Evolutionary conservation across 2,888 invertebrate species (phyloP).

Genomic region (Scrobipalpa atriplicella): DNA sequence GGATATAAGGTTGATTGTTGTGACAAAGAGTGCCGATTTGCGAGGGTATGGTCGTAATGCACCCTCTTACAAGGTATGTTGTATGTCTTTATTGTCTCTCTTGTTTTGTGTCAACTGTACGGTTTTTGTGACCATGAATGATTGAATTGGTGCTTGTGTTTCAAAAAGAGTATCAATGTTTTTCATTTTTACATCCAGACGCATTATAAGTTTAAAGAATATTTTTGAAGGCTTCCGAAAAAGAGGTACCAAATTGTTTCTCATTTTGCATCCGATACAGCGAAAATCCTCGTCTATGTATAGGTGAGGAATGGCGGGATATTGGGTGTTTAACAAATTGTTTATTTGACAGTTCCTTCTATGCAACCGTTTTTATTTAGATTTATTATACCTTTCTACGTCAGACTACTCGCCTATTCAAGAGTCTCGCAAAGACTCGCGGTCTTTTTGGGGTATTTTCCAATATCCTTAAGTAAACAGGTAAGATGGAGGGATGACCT

Average conservation of each 20-base stretch:
- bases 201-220: no score
- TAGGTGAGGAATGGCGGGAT: no score
- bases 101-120: neutral
- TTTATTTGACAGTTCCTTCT: no score
- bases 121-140: slow-evolving; percentile 1
- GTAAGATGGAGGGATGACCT: neutral
- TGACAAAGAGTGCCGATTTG: neutral
- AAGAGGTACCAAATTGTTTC: no score
- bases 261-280: no score
- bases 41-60: neutral
- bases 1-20: neutral
- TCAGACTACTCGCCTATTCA: neutral
- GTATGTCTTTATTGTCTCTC: slow-evolving; percentile 8
- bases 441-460: neutral
- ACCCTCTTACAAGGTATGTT: slow-evolving; percentile 7
- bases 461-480: no score
- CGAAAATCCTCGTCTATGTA: no score
- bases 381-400: neutral
- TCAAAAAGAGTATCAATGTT: neutral
- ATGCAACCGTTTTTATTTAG: no score
- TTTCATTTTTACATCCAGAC: no score
- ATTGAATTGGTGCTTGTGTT: neutral
- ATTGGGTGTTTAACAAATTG: no score
- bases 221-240: no score
- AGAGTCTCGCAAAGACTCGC: neutral